Evolutionary conservation across 2,888 invertebrate species (phyloP).

Genomic region (Temnothorax unifasciatus): DNA sequence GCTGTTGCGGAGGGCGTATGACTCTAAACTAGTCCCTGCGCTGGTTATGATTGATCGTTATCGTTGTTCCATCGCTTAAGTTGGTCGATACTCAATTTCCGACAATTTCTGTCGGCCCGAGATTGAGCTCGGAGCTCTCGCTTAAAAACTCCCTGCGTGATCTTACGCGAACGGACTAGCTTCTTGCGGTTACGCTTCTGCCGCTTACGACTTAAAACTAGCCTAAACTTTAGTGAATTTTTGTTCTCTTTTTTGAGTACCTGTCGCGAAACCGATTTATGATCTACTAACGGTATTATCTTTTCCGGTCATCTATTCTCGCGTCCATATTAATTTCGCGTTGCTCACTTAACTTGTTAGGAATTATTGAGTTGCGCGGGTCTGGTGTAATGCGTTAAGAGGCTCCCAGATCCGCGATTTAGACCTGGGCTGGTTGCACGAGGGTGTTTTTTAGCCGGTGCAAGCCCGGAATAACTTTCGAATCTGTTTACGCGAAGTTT

Average conservation of each 20-base stretch:
- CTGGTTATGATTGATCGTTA: conserved; percentile 10
- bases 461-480: too few species aligned
- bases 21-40: conserved; percentile 43
- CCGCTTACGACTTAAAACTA: conserved; percentile 26
- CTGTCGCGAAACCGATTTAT: background rate
- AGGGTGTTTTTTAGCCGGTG: background rate
- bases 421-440: background rate
- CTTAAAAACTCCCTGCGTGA: background rate
- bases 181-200: background rate
- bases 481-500: conserved; percentile 3
- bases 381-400: too few species aligned
- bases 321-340: background rate
- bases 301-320: background rate
- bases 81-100: conserved; percentile 39
- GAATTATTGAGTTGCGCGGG: background rate
- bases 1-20: conserved; percentile 2
- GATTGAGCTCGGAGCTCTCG: conserved; percentile 2
- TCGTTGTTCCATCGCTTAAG: conserved; percentile 36
- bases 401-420: too few species aligned
- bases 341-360: background rate
- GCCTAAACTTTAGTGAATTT: background rate
- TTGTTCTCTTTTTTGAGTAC: background rate
- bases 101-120: conserved; percentile 3
- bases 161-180: conserved; percentile 46
- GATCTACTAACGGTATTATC: background rate